Base-by-base conservation (phyloP, 2,888 invertebrate species). In the Nycteola revayana region DNA sequence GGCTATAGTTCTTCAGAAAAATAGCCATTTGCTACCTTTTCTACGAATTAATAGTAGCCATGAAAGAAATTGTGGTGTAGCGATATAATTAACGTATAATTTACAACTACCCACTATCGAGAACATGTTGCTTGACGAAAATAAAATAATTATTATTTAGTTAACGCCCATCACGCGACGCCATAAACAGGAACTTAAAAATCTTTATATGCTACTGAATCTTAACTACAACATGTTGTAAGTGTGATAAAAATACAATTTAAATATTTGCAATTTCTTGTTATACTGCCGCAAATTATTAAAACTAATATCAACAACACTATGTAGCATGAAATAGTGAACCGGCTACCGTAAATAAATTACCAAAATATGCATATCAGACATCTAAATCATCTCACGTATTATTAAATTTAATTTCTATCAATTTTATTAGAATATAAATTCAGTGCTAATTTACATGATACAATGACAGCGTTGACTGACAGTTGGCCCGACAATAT, bases 71-170 rank as follows among this genome's bases (percentile, higher is more conserved):
- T 66, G 59, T 49, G 58, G 57, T 64, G 66, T 58, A 51, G 63
- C 67, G 65, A 69, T 73, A 77, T 77, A 83, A 84, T 82, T 77
- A 82, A 67, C 64, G 65, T 69, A 67, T 77, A 84, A 85, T 83
- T 85, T 83, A 85, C 71, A 14, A 14, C 53, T 42, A 32, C 49
- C 41, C 66, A 60, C 66, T 84, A 81, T 86, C 81, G 75, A 73
- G 60, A 78, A 83, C 83, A 82, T 60, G 73, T 66, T 76, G 81
- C 75, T 79, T 69, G 69, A 79, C 70, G 72, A 69, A 76, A 81
- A 77, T 73, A 56, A 63, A 66, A 63, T 65, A 53, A 65, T 63
- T 65, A 39, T 48, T 69, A 71, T 74, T 66, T 57, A 70, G 60
- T 65, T 72, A 60, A 67, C 64, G 56, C 49, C 51, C 48, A 60